Conservation (phyloP, 2,888 invertebrate species). For the Selenia dentaria region DNA sequence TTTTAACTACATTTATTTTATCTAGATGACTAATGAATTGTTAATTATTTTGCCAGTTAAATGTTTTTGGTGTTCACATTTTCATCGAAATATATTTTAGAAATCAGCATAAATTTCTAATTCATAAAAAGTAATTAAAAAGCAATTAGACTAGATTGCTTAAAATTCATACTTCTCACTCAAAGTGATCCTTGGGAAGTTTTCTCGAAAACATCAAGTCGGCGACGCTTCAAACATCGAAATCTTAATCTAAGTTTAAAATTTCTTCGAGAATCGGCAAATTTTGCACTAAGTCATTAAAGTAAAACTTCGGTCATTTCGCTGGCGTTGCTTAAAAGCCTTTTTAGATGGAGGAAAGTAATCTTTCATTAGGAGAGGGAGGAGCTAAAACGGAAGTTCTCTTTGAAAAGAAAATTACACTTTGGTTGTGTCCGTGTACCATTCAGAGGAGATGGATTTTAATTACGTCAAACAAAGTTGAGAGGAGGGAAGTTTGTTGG, state of each 20-base stretch:
- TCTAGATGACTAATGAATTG: background rate
- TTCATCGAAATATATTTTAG: slow-evolving; percentile 23
- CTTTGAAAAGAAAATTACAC: slow-evolving; percentile 84
- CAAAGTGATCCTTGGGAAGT: slow-evolving; percentile 63
- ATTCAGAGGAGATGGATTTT: slow-evolving; percentile 78
- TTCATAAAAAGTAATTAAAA: slow-evolving; percentile 79
- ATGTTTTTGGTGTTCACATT: slow-evolving; percentile 16
- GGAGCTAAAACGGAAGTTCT: slow-evolving; percentile 84
- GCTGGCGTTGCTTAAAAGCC: slow-evolving; percentile 83
- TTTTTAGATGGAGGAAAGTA: slow-evolving; percentile 83
- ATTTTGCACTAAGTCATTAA: slow-evolving; percentile 85
- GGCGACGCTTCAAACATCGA: slow-evolving; percentile 70
- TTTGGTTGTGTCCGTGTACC: slow-evolving; percentile 74
- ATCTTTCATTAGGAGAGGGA: slow-evolving; percentile 83
- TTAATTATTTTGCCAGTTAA: background rate
- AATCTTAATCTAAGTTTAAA: slow-evolving; percentile 85
- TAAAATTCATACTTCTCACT: slow-evolving; percentile 75
- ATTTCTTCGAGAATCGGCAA: slow-evolving; percentile 82
- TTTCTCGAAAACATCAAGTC: slow-evolving; percentile 73
- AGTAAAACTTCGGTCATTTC: slow-evolving; percentile 84
- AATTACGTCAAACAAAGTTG: slow-evolving; percentile 82
- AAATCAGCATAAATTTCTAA: slow-evolving; percentile 40
- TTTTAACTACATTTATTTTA: no score
- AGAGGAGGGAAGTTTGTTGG: slow-evolving; percentile 54
- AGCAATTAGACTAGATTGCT: slow-evolving; percentile 77